Percentiles rank a stretch among this genome's conserved stretches.
phyloP scores from a whole-genome alignment of 1,140 invertebrate species.

The Zophobas atratus region DNA sequence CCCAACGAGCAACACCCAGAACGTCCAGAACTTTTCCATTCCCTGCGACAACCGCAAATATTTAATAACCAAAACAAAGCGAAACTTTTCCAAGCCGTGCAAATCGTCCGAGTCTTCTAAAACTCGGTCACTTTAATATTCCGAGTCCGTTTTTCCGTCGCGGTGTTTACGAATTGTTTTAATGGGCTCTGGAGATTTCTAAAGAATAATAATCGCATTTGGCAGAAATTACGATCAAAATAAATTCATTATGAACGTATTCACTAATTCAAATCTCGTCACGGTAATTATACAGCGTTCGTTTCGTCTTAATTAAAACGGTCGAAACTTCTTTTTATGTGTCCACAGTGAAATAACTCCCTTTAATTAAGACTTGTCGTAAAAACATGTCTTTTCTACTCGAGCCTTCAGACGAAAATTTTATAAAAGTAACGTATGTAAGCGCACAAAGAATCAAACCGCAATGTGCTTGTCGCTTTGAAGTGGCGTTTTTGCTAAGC shows the following conservation, averaged over 20 bases:
- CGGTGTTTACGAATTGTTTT: conserved; percentile 12
- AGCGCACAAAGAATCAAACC: no score
- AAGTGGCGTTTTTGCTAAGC: no score
- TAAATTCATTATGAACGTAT: conserved; percentile 12
- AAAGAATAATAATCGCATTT: conserved; percentile 4
- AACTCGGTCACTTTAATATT: conserved; percentile 26
- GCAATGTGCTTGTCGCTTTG: no score
- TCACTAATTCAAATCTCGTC: background rate
- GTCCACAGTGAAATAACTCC: background rate
- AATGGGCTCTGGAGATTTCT: conserved; percentile 2
- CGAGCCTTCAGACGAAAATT: no score
- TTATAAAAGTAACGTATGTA: no score
- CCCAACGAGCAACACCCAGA: background rate
- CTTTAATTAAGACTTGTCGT: background rate
- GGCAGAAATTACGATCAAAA: background rate
- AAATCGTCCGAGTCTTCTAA: conserved; percentile 11
- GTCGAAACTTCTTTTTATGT: background rate
- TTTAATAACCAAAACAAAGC: conserved; percentile 22
- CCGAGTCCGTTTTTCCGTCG: conserved; percentile 3
- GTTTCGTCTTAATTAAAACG: background rate
- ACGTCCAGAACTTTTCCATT: conserved; percentile 12
- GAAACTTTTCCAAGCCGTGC: conserved; percentile 8
- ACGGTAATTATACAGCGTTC: background rate
- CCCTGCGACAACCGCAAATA: conserved; percentile 18
- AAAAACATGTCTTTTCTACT: background rate